Evolutionary conservation across 1,140 invertebrate species (phyloP).

Genomic region (Lucilia cuprina): DNA sequence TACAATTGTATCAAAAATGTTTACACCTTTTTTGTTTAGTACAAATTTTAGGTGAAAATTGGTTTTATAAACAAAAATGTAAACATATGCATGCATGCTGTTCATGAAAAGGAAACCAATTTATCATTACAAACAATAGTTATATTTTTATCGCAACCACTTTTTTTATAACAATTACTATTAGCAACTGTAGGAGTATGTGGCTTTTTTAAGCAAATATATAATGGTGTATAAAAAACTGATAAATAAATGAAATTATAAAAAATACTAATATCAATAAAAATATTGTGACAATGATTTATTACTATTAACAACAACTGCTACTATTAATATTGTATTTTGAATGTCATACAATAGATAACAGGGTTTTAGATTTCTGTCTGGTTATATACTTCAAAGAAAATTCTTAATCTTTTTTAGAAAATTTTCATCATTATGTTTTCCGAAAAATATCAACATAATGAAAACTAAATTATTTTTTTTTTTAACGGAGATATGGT

Average conservation of each 20-base stretch:
- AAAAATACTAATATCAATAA: not conserved
- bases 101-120: not conserved
- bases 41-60: not conserved
- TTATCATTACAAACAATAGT: not conserved
- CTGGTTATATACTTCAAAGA: too few species aligned
- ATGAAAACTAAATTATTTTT: too few species aligned
- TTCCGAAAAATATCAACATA: too few species aligned
- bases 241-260: constrained; percentile 1
- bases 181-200: not conserved
- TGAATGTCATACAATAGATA: too few species aligned
- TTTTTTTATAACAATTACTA: not conserved
- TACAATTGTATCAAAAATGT: too few species aligned
- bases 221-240: not conserved
- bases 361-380: too few species aligned
- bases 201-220: not conserved
- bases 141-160: not conserved
- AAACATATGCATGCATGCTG: not conserved
- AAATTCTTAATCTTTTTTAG: too few species aligned
- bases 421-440: too few species aligned
- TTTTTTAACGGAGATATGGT: too few species aligned
- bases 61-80: not conserved
- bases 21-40: too few species aligned
- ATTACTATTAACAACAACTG: not conserved
- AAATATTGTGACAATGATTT: not conserved
- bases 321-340: too few species aligned